phyloP scores from a whole-genome alignment of 2,113 vertebrate species.

The Penelope pileata region DNA sequence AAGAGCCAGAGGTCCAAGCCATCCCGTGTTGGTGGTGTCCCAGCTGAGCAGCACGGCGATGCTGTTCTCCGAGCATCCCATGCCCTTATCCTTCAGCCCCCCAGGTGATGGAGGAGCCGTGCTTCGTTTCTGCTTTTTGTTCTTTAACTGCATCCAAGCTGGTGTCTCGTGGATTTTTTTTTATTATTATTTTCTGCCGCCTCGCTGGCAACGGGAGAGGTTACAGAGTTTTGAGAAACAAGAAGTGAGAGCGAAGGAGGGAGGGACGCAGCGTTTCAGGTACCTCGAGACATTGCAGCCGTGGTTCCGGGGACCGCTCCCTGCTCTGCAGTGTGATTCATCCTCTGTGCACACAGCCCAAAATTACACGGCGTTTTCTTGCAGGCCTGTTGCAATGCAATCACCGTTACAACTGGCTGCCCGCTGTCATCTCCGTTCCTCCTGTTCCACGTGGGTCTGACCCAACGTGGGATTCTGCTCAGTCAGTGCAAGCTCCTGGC shows the following conservation, averaged over 20 bases:
- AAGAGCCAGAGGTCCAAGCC: background rate
- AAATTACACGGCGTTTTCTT: background rate
- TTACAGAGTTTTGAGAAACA: slow-evolving; percentile 4
- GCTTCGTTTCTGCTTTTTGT: too few species aligned
- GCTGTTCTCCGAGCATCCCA: background rate
- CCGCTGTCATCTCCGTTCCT: background rate
- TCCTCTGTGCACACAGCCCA: background rate
- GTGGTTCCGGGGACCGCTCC: background rate
- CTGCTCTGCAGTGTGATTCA: background rate
- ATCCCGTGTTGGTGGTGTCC: background rate
- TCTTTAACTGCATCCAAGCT: too few species aligned
- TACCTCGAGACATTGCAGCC: background rate
- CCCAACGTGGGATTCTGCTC: background rate
- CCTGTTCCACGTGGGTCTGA: background rate
- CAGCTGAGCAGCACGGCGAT: background rate
- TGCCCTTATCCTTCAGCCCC: background rate
- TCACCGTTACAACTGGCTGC: background rate
- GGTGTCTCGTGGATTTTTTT: background rate
- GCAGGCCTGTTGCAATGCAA: background rate
- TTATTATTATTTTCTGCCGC: background rate
- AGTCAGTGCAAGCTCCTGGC: background rate
- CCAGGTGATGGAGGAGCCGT: background rate
- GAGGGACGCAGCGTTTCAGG: background rate
- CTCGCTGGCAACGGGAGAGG: background rate
- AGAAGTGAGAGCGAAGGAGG: background rate